phyloP scores from a whole-genome alignment of 53 echinoderm and acorn worm genomes.

The Holothuria leucospilota region DNA sequence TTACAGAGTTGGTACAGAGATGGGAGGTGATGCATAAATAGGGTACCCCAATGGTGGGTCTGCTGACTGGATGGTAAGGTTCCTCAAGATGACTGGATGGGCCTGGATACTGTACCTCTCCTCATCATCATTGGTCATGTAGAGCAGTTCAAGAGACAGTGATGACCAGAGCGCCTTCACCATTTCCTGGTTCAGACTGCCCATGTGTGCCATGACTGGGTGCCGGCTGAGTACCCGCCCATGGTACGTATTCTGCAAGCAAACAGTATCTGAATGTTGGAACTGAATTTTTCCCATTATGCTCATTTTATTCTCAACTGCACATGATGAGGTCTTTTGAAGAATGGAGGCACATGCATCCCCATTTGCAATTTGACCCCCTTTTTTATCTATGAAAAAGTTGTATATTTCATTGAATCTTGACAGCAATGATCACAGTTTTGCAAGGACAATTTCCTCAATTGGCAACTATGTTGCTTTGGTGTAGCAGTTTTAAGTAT shows the following conservation, averaged over 20 bases:
- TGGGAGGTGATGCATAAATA: slow-evolving; percentile 86
- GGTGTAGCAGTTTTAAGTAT: too few species aligned
- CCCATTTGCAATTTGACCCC: too few species aligned
- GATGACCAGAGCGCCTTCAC: slow-evolving; percentile 91
- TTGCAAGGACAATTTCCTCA: too few species aligned
- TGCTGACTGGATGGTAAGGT: slow-evolving; percentile 91
- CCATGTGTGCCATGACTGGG: slow-evolving; percentile 87
- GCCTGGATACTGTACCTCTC: slow-evolving; percentile 97
- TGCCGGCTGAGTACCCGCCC: slow-evolving; percentile 82
- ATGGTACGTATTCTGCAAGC: slow-evolving; percentile 76
- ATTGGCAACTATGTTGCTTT: too few species aligned
- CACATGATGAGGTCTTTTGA: too few species aligned
- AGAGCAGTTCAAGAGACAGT: slow-evolving; percentile 82
- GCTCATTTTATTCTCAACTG: too few species aligned
- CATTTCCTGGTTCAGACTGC: slow-evolving; percentile 85
- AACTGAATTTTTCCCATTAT: background rate
- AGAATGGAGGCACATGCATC: too few species aligned
- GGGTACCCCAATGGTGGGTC: slow-evolving; percentile 98
- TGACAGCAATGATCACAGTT: too few species aligned
- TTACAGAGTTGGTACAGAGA: slow-evolving; percentile 64
- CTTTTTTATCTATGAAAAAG: too few species aligned
- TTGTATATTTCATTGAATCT: too few species aligned
- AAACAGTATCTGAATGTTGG: background rate
- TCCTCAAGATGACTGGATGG: slow-evolving; percentile 84
- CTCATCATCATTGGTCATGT: slow-evolving; percentile 99